Percentiles rank a stretch among this genome's conserved stretches.
Evolutionary conservation across 2,888 invertebrate genomes (phyloP).

Genomic region (Hybos culiciformis): DNA sequence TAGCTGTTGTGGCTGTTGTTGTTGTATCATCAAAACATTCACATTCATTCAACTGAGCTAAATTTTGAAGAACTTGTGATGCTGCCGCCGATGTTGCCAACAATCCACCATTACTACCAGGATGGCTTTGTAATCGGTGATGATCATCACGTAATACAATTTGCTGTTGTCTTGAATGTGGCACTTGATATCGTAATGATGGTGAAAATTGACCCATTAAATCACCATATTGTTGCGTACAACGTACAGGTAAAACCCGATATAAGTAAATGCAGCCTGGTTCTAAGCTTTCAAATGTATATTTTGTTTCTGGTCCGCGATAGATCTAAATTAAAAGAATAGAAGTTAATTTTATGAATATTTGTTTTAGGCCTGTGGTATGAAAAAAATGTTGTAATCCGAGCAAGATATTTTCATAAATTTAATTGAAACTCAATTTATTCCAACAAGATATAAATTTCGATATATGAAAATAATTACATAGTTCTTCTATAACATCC

Average conservation of each 20-base stretch:
- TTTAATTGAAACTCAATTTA: background rate
- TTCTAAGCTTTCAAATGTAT: constrained; percentile 52
- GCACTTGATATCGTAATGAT: constrained; percentile 39
- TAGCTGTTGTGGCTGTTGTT: constrained; percentile 18
- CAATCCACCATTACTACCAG: too few species aligned
- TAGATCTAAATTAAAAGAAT: constrained; percentile 42
- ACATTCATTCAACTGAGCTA: too few species aligned
- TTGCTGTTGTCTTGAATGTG: too few species aligned
- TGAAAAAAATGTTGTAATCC: background rate
- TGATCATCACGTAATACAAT: too few species aligned
- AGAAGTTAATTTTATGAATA: background rate
- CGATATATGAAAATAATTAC: too few species aligned
- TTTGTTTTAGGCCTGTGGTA: background rate
- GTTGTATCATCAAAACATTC: background rate
- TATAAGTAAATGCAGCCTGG: constrained; percentile 61
- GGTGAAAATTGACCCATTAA: constrained; percentile 55
- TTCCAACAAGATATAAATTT: too few species aligned
- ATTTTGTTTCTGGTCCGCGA: constrained; percentile 48
- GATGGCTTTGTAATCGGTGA: too few species aligned
- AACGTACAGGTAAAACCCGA: constrained; percentile 64
- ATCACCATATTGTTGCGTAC: constrained; percentile 40
- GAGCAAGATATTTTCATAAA: background rate
- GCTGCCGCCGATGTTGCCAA: too few species aligned
- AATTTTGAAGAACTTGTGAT: too few species aligned
- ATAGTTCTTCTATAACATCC: too few species aligned